Evolutionary conservation across 2,113 vertebrate genomes (phyloP).

Genomic region (Alligator mississippiensis): DNA sequence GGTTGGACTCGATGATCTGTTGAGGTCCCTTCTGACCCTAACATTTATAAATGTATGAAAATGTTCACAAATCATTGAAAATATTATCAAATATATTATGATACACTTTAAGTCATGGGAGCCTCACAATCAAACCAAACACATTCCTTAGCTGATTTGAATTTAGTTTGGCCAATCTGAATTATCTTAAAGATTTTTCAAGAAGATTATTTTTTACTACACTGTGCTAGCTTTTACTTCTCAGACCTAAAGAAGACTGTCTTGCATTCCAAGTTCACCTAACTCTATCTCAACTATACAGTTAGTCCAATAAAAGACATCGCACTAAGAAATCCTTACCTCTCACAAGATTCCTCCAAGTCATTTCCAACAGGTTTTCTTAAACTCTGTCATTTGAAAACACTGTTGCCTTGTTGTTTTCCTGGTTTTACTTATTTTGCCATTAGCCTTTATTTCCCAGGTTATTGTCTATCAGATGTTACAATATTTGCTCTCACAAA

Average conservation of each 20-base stretch:
- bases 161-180: slow-evolving; percentile 8
- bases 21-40: too few relatives aligned
- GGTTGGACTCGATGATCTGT: too few relatives aligned
- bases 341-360: not conserved
- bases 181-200: not conserved
- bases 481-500: slow-evolving; percentile 42
- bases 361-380: slow-evolving; percentile 27
- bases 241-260: too few relatives aligned
- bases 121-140: not conserved
- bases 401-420: slow-evolving; percentile 7
- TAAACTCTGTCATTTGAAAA: slow-evolving; percentile 10
- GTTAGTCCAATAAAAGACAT: too few relatives aligned
- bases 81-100: slow-evolving; percentile 14
- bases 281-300: too few relatives aligned
- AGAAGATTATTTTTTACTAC: too few relatives aligned
- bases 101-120: slow-evolving; percentile 8
- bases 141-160: not conserved
- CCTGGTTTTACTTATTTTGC: not conserved
- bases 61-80: not conserved
- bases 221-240: too few relatives aligned
- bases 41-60: not conserved
- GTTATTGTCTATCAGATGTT: slow-evolving; percentile 1
- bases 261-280: too few relatives aligned
- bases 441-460: slow-evolving; percentile 14
- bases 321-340: too few relatives aligned